phyloP scores from a whole-genome alignment of 92 coral and sea anemone species.

The Epizoanthus ramosus region DNA sequence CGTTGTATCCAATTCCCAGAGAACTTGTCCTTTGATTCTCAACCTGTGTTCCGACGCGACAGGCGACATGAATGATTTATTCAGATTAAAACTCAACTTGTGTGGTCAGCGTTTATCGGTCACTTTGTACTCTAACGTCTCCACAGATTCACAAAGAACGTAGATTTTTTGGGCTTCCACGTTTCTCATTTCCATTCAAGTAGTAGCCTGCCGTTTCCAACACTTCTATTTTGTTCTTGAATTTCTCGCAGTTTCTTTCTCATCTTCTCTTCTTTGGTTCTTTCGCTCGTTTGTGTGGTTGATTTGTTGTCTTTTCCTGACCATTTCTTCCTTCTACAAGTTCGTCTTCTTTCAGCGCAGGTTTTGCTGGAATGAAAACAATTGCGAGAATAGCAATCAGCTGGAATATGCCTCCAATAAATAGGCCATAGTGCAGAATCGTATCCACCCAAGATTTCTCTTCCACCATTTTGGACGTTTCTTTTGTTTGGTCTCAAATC shows the following conservation, averaged over 20 bases:
- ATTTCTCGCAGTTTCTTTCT: neutral
- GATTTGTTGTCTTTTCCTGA: slow-evolving; percentile 23
- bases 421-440: slow-evolving; percentile 76
- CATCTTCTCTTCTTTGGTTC: slow-evolving; percentile 63
- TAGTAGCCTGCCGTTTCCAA: neutral
- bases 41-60: too few relatives aligned
- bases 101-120: too few relatives aligned
- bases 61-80: too few relatives aligned
- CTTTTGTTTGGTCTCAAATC: neutral
- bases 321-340: slow-evolving; percentile 35
- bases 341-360: slow-evolving; percentile 48
- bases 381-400: slow-evolving; percentile 84
- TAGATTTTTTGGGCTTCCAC: neutral
- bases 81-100: too few relatives aligned
- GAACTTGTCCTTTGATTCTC: too few relatives aligned
- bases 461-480: slow-evolving; percentile 57
- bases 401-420: slow-evolving; percentile 86
- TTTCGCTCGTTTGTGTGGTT: slow-evolving; percentile 43
- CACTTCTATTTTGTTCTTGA: neutral
- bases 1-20: too few relatives aligned
- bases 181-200: neutral
- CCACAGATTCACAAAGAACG: too few relatives aligned
- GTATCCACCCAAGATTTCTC: slow-evolving; percentile 54
- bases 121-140: too few relatives aligned
- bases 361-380: slow-evolving; percentile 69